A percentile compares a stretch with the other conserved stretches of the same genome.
phyloP scores from a whole-genome alignment of 2,888 invertebrate genomes.

The Julus scanicus region DNA sequence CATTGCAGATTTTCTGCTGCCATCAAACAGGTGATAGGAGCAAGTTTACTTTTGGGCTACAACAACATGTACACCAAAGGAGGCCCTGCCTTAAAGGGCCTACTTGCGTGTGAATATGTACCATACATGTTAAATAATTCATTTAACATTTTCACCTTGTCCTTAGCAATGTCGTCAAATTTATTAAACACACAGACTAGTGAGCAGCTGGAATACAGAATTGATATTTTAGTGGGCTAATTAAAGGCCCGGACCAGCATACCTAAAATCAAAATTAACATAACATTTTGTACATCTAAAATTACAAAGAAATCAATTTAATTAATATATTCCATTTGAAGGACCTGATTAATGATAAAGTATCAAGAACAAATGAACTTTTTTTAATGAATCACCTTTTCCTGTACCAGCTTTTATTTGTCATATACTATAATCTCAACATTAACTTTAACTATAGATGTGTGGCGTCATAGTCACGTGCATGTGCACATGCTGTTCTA shows the following conservation, averaged over 20 bases:
- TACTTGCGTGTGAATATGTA: conserved; percentile 3
- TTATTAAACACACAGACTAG: not conserved
- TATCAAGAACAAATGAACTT: no score
- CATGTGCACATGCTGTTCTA: no score
- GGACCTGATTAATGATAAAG: not conserved
- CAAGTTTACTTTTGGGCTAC: not conserved
- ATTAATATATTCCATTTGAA: not conserved
- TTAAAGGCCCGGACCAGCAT: conserved; percentile 15
- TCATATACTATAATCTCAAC: no score
- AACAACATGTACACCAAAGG: not conserved
- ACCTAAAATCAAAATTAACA: conserved; percentile 30
- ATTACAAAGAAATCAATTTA: not conserved
- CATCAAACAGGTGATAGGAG: not conserved
- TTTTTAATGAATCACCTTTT: no score
- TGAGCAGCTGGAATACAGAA: conserved; percentile 12
- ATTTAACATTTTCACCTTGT: conserved; percentile 23
- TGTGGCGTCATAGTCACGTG: no score
- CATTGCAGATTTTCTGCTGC: not conserved
- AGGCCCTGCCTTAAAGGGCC: conserved; percentile 24
- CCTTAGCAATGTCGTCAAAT: conserved; percentile 37
- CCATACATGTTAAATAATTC: conserved; percentile 27
- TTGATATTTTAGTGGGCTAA: conserved; percentile 2
- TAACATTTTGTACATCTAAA: conserved; percentile 34
- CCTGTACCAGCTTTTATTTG: no score
- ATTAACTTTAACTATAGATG: no score